These are phyloP conservation scores for Vultur gryphus DNA, from an alignment of 2,797 vertebrate genomes.

Conservation along the genomic window DNA sequence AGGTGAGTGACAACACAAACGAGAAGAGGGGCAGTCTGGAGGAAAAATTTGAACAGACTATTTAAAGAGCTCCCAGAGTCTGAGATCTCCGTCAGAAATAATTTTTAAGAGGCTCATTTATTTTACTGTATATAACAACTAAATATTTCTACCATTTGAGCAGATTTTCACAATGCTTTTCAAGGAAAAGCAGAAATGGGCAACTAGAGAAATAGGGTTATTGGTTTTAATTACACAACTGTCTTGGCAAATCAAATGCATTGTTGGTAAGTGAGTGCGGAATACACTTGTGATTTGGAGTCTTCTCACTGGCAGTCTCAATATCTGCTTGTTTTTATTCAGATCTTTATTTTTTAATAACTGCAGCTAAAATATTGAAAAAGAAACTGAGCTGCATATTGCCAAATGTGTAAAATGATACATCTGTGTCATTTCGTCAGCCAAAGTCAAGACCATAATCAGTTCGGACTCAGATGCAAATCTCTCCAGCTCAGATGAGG, in stretches of 20 bases:
- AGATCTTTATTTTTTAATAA: background rate
- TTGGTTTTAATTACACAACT: background rate
- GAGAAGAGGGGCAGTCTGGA: background rate
- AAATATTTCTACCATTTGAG: background rate
- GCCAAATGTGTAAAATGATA: background rate
- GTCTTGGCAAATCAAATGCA: background rate
- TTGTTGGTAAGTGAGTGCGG: background rate
- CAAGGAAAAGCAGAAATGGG: background rate
- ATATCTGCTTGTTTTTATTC: background rate
- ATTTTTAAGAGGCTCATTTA: background rate
- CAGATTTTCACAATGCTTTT: background rate
- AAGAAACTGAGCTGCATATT: background rate
- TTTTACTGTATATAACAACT: background rate
- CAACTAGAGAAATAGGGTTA: background rate
- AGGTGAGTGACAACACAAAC: slow-evolving; percentile 67
- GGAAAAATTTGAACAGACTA: background rate
- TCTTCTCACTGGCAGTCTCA: background rate
- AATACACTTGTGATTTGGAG: background rate
- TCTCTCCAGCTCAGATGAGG: slow-evolving; percentile 37
- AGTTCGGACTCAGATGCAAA: slow-evolving; percentile 64
- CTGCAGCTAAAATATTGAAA: background rate
- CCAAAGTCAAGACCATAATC: slow-evolving; percentile 61
- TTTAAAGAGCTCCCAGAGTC: background rate
- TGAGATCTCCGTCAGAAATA: background rate
- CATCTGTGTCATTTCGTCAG: slow-evolving; percentile 48